Conservation (phyloP, 2,113 vertebrate genomes). For the Eidolon helvum region DNA sequence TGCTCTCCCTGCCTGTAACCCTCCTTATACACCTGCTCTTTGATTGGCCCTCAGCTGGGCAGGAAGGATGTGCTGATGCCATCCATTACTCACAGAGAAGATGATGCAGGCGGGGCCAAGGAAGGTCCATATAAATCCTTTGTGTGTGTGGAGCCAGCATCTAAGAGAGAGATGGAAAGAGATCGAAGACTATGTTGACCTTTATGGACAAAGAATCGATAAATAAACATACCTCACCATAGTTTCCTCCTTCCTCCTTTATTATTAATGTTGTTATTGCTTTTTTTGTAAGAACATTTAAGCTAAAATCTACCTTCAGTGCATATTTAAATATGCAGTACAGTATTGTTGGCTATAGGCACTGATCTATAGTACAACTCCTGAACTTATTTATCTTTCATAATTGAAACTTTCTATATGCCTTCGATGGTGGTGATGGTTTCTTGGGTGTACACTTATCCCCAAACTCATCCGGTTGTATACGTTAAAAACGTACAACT, state of each 20-base stretch:
- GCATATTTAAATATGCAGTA: background rate
- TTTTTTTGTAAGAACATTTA: background rate
- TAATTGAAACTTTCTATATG: background rate
- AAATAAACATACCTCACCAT: background rate
- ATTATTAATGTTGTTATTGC: background rate
- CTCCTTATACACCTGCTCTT: background rate
- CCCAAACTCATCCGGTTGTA: background rate
- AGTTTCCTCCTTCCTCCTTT: background rate
- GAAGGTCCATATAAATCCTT: conserved; percentile 81
- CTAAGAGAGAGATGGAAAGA: conserved; percentile 65
- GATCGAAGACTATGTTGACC: background rate
- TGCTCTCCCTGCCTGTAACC: background rate
- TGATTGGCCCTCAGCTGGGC: background rate
- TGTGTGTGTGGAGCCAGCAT: conserved; percentile 78
- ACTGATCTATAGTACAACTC: no score
- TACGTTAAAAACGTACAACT: background rate
- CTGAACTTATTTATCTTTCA: background rate
- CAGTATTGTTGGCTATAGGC: background rate
- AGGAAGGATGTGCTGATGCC: background rate
- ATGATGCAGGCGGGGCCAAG: conserved; percentile 79
- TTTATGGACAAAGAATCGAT: background rate
- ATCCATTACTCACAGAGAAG: conserved; percentile 76
- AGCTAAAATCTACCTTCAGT: background rate
- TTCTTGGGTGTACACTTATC: background rate
- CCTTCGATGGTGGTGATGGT: background rate